Base-by-base conservation (phyloP, 2,888 invertebrate species). In the Parnassius orleans region DNA sequence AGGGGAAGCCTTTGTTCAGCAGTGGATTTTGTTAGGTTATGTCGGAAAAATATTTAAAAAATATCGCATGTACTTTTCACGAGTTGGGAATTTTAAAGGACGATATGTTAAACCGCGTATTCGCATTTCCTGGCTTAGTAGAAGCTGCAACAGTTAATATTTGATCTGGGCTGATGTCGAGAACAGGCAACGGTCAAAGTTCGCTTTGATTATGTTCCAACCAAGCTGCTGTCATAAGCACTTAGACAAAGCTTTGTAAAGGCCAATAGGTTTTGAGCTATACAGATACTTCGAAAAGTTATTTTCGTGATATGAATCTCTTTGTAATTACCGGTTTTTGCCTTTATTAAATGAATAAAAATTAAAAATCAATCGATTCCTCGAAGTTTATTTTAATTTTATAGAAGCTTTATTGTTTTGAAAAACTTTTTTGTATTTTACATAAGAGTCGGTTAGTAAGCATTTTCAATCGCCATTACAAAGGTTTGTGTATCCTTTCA, bases 131-230 rank as follows among this genome's bases (percentile, higher is more conserved):
- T 47, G 60, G 55, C 52, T 73, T 68, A 68, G 69, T 69, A 68
- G 66, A 70, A 72, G 72, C 64, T 67, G 53, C 53, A 46, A 60
- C 60, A 60, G 65, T 66, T 68, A 68, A 70, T 72, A 68, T 69
- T 67, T 66, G 57, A 55, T 57, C 61, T 66, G 60, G 66, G 59
- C 62, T 61, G 66, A 67, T 70, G 67, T 65, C 67, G 65, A 52
- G 63, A 54, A 61, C 66, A 68, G 62, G 54, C 55, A 58, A 42
- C 46, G 50, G 56, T 52, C 61, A 48, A 65, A 73, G 65, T 69
- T 72, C 64, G 64, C 68, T 68, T 68, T 65, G 68, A 66, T 66
- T 67, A 65, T 68, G 66, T 63, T 66, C 65, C 58, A 60, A 55
- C 62, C 61, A 55, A 64, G 60, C 56, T 55, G 64, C 64, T 60